These are phyloP conservation scores for Ataeniobius toweri DNA, from an alignment of 2,797 vertebrate species.

Conservation along the genomic window DNA sequence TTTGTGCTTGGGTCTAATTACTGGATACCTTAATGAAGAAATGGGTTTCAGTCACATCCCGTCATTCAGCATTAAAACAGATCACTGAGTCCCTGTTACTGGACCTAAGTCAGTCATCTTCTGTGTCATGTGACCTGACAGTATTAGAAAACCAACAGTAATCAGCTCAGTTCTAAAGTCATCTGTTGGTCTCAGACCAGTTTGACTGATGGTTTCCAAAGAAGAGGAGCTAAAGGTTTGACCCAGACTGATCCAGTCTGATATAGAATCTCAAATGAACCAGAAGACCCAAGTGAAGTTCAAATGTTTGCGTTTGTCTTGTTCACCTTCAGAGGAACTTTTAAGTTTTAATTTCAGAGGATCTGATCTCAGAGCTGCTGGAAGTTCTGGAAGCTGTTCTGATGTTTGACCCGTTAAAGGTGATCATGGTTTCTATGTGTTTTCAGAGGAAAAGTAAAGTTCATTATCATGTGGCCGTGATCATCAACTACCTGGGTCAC, in stretches of 20 bases:
- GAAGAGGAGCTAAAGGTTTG: too few species aligned
- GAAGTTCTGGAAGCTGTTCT: neutral
- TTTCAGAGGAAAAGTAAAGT: slow-evolving; percentile 88
- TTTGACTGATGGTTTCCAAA: neutral
- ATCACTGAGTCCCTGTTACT: neutral
- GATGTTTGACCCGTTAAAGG: neutral
- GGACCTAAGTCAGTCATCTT: neutral
- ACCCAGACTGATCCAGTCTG: neutral
- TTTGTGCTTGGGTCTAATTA: neutral
- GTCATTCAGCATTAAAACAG: neutral
- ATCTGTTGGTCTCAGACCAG: neutral
- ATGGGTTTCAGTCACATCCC: neutral
- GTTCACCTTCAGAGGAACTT: neutral
- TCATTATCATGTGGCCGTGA: slow-evolving; percentile 87
- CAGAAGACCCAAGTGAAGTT: neutral
- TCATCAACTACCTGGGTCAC: slow-evolving; percentile 93
- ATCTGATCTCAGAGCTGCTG: neutral
- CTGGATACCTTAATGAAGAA: neutral
- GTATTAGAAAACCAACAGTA: too few species aligned
- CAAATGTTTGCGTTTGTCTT: neutral
- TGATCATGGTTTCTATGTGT: neutral
- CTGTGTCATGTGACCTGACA: neutral
- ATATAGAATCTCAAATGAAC: neutral
- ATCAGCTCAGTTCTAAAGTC: neutral
- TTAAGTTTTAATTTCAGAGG: neutral